Evolutionary conservation across 2,888 invertebrate genomes (phyloP).

Genomic region (Formica aserva): DNA sequence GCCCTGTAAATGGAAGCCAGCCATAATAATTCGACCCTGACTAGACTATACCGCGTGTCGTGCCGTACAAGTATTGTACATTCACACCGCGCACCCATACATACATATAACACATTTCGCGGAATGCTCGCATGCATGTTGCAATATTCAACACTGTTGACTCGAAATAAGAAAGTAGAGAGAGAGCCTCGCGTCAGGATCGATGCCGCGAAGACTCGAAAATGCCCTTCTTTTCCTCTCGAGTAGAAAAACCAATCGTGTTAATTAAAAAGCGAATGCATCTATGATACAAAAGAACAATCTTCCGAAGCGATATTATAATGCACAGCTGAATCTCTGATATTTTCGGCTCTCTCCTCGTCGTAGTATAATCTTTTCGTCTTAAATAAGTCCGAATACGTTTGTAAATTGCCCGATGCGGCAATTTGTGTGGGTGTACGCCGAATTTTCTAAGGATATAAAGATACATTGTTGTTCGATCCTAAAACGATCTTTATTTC

Average conservation of each 20-base stretch:
- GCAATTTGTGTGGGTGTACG: neutral
- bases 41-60: slow-evolving; percentile 41
- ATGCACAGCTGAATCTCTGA: neutral
- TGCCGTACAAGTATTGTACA: slow-evolving; percentile 26
- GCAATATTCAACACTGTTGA: slow-evolving; percentile 48
- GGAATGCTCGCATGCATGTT: slow-evolving; percentile 45
- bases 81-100: slow-evolving; percentile 18
- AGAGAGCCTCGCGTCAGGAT: slow-evolving; percentile 8
- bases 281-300: neutral
- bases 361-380: neutral
- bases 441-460: neutral
- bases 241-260: neutral
- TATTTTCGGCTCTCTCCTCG: slow-evolving; percentile 5
- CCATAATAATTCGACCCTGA: slow-evolving; percentile 44
- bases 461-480: neutral
- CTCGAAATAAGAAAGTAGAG: slow-evolving; percentile 34
- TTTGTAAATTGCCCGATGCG: neutral
- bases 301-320: neutral
- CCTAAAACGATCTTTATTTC: neutral
- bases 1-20: slow-evolving; percentile 47
- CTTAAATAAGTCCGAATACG: neutral
- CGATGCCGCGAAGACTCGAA: neutral
- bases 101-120: slow-evolving; percentile 21
- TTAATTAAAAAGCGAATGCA: neutral
- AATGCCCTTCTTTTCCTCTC: neutral